Evolutionary conservation across 35 echinoderm and acorn worm species (phyloP), one percentile per base, ranked within the genome.

Genomic region (Ophioderma brevispina): DNA sequence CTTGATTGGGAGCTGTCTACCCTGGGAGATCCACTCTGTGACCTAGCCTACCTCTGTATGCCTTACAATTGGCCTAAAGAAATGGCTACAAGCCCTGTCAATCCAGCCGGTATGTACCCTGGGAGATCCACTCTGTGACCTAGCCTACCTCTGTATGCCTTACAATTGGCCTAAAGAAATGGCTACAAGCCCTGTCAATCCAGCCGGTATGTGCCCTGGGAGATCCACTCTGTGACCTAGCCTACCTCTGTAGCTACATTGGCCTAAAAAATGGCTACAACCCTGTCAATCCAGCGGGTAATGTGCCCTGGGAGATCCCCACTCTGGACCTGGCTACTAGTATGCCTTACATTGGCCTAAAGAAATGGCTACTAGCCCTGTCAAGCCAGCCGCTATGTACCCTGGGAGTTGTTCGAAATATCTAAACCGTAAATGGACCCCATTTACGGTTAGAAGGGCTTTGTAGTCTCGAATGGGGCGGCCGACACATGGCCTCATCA

Each of bases 1-100:
- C 75, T 99, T 39, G 97, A 99, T 78, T 99, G 97, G 97, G 97
- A 99, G 88, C 63, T 99, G 32, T 99, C 97, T 36, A 99, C 97
- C 31, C 88, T 99, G 1, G 97, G 97, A 30, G 93, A 99, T 43
- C 97, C 97, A n/a, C 32, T 91, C 55, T 77, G 84, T 31, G 97
- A 99, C 50, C 64, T 99, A 46, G 90, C 93, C 23, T 99, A 95
- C 70, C 46, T 38, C 31, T 91, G 94, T 76, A 55, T 92, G 18
- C 63, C 84, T 0, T 99, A 88, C 81, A 40, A 95, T 39, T 91
- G 88, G 87, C 93, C 96, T 5, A 18, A 52, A 2, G 78, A 89
- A 21, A 40, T 95, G 32, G 77, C 90, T 30, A 70, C 38, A 2
- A 75, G 50, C 3, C 31, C 86, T 81, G 90, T 80, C n/a, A 92